These are phyloP conservation scores for Anas platyrhynchos DNA, from an alignment of 2,113 vertebrate genomes.

Conservation along the genomic window DNA sequence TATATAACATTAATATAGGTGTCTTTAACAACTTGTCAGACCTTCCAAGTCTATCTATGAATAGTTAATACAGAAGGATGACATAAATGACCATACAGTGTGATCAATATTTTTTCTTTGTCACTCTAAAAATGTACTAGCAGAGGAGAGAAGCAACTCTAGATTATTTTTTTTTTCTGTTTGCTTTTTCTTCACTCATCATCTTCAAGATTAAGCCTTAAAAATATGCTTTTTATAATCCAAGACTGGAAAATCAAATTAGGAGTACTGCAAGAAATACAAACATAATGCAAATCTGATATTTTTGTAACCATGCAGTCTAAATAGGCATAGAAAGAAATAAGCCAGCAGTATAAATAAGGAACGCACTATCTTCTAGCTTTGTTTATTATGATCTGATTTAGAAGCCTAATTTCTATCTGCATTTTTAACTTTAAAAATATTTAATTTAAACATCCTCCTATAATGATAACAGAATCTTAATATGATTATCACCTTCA, in stretches of 20 bases:
- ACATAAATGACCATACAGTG: neutral
- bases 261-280: neutral
- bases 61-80: neutral
- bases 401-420: neutral
- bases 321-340: neutral
- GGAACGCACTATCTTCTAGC: neutral
- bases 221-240: neutral
- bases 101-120: neutral
- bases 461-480: neutral
- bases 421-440: neutral
- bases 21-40: neutral
- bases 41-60: neutral
- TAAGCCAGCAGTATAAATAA: neutral
- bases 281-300: neutral
- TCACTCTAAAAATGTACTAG: neutral
- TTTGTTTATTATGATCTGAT: neutral
- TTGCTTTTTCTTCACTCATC: neutral
- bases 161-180: neutral
- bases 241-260: neutral
- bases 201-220: neutral
- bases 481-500: neutral
- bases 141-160: neutral
- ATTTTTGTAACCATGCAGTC: neutral
- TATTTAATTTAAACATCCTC: neutral
- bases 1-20: neutral